These are phyloP conservation scores for Chrysoperla carnea DNA, from an alignment of 1,140 invertebrate species.

Conservation along the genomic window DNA sequence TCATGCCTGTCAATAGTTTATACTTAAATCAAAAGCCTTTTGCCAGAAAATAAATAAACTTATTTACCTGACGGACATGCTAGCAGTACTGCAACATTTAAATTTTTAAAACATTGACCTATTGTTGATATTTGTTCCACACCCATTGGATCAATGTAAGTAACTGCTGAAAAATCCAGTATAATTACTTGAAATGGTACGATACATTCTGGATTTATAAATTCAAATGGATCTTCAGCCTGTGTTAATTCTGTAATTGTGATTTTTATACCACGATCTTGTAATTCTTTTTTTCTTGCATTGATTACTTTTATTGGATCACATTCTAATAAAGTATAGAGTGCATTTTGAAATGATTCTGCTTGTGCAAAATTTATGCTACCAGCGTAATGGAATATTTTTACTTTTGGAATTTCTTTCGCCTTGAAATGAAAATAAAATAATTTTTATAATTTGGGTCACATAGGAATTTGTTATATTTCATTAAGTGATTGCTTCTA, in stretches of 20 bases:
- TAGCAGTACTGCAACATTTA: constrained; percentile 35
- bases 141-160: constrained; percentile 49
- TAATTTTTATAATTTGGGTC: too few relatives aligned
- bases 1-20: too few relatives aligned
- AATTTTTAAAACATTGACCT: constrained; percentile 31
- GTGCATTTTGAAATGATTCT: constrained; percentile 37
- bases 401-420: constrained; percentile 44
- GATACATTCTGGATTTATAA: too few relatives aligned
- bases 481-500: too few relatives aligned
- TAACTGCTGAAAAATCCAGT: constrained; percentile 47
- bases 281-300: too few relatives aligned
- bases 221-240: too few relatives aligned
- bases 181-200: constrained; percentile 20
- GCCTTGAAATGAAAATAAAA: constrained; percentile 30
- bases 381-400: constrained; percentile 61
- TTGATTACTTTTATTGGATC: constrained; percentile 13
- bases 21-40: too few relatives aligned
- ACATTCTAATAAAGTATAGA: constrained; percentile 35
- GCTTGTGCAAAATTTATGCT: constrained; percentile 58
- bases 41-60: too few relatives aligned
- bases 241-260: too few relatives aligned
- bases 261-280: too few relatives aligned
- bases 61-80: constrained; percentile 38
- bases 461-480: too few relatives aligned
- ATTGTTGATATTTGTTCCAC: constrained; percentile 34